Evolutionary conservation across 37 sponge, comb jelly and placozoan genomes (phyloP), one percentile per base, ranked within the genome.

Genomic region (Theonella swinhoei): DNA sequence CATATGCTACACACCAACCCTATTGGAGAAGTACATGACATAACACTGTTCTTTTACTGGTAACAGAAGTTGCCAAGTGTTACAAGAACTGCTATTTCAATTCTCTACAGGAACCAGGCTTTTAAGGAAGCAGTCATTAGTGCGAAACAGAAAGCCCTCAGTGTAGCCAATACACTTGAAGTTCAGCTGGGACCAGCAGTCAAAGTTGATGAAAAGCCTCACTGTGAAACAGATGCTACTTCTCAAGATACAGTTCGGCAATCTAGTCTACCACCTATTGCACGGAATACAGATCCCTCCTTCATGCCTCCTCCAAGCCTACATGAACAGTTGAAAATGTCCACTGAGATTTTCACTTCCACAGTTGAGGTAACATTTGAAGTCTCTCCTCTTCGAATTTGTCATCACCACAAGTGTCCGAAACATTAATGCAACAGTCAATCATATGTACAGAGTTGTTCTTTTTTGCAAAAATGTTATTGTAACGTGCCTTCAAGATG

Each of bases 41-140:
- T n/a, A n/a, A n/a, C n/a, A n/a, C n/a, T n/a, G n/a, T n/a, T n/a
- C n/a, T n/a, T n/a, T n/a, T n/a, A n/a, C n/a, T n/a, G n/a, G n/a
- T n/a, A n/a, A n/a, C n/a, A n/a, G n/a, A n/a, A n/a, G n/a, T n/a
- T n/a, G n/a, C n/a, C n/a, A n/a, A n/a, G n/a, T n/a, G n/a, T n/a
- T n/a, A n/a, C n/a, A n/a, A n/a, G n/a, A n/a, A n/a, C n/a, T n/a
- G n/a, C n/a, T n/a, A n/a, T n/a, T n/a, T n/a, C n/a, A n/a, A n/a
- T n/a, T n/a, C n/a, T n/a, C n/a, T 68, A 70, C 72, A 91, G 91
- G 40, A 83, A 82, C 26, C 79, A 91, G 64, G 91, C 83, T 0
- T 91, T 91, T 74, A 73, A 72, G 64, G 65, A 34, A 36, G 91
- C 91, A 41, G 83, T 91, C 14, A 22, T 42, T 14, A 86, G 62